Percentiles rank a stretch among this genome's conserved stretches.
These are phyloP conservation scores for Xiphorhynchus erythropygius DNA, from an alignment of 2,797 vertebrate species.

Conservation along the genomic window DNA sequence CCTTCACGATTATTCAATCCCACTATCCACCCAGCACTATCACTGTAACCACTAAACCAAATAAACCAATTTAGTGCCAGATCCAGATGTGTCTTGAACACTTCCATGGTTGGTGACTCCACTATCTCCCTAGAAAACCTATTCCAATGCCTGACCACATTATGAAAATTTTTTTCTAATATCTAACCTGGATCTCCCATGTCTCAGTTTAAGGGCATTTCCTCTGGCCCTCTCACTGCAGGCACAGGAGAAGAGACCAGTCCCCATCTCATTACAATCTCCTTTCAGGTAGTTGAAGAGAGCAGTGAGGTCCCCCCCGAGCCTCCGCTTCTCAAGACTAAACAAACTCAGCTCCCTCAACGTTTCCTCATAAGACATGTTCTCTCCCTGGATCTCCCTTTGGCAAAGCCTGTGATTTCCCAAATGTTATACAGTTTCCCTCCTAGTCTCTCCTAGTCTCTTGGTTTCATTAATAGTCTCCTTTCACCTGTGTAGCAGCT, in stretches of 20 bases:
- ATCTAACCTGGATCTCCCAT: background rate
- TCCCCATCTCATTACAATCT: background rate
- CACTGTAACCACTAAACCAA: background rate
- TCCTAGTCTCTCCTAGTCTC: background rate
- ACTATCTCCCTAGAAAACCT: background rate
- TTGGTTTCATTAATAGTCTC: background rate
- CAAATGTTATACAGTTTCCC: background rate
- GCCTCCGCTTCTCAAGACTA: background rate
- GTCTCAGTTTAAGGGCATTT: background rate
- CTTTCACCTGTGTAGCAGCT: background rate
- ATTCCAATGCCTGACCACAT: background rate
- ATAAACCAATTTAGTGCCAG: background rate
- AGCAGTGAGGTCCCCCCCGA: background rate
- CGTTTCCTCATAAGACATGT: background rate
- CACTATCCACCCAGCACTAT: background rate
- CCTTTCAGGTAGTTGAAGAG: background rate
- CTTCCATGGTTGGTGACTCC: background rate
- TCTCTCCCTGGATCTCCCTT: background rate
- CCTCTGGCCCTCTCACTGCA: background rate
- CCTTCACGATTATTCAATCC: background rate
- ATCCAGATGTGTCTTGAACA: background rate
- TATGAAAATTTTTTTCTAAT: accelerated
- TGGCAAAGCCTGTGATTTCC: background rate
- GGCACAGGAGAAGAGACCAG: background rate
- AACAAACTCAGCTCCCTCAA: background rate